A percentile compares a stretch with the other conserved stretches of the same genome.
Evolutionary conservation across 1,140 invertebrate genomes (phyloP).

Genomic region (Bombus confusus): DNA sequence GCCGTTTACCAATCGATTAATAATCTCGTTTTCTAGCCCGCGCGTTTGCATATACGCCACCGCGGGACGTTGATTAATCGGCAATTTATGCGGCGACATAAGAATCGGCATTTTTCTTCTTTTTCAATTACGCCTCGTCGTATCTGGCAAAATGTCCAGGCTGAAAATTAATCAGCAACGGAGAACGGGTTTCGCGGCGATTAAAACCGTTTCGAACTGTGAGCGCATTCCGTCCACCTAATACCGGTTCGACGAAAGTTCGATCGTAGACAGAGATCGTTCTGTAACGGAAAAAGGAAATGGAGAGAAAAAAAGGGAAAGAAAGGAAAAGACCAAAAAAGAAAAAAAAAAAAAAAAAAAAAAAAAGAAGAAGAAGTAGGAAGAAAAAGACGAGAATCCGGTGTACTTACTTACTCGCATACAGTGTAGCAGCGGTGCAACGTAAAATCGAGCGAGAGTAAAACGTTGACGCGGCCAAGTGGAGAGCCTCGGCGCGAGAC

Average conservation of each 20-base stretch:
- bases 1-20: slow-evolving; percentile 54
- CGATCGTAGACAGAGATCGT: not conserved
- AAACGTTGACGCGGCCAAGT: not conserved
- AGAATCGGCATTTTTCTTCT: not conserved
- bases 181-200: slow-evolving; percentile 8
- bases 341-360: too few relatives aligned
- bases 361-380: too few relatives aligned
- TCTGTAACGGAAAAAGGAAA: not conserved
- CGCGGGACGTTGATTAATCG: slow-evolving; percentile 25
- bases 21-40: slow-evolving; percentile 46
- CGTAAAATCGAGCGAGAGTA: not conserved
- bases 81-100: slow-evolving; percentile 5
- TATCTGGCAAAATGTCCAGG: not conserved
- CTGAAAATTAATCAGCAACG: not conserved
- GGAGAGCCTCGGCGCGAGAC: not conserved
- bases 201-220: too few relatives aligned
- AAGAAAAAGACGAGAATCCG: not conserved
- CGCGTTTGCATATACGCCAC: slow-evolving; percentile 28
- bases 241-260: not conserved
- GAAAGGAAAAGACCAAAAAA: not conserved
- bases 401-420: not conserved
- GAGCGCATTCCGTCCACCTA: too few relatives aligned
- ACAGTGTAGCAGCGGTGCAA: not conserved
- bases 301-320: not conserved
- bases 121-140: slow-evolving; percentile 28